phyloP scores from a whole-genome alignment of 2,888 invertebrate species.

The Platerodrilus igneus region DNA sequence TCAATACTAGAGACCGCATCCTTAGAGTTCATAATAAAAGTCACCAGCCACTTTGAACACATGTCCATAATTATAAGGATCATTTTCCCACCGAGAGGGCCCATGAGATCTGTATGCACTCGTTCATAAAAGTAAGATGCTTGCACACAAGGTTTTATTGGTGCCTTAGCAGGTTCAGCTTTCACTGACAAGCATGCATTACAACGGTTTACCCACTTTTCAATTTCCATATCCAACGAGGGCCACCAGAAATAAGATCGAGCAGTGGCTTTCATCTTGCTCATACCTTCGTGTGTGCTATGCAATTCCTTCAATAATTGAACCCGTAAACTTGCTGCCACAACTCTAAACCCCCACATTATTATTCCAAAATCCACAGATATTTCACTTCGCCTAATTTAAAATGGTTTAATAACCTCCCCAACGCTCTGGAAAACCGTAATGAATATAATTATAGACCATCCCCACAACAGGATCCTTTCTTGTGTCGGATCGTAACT shows the following conservation, averaged over 20 bases:
- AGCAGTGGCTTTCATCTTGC: slow-evolving; percentile 33
- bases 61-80: slow-evolving; percentile 43
- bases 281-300: slow-evolving; percentile 22
- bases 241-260: slow-evolving; percentile 34
- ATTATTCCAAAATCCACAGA: slow-evolving; percentile 15
- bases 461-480: too few species aligned
- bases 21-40: slow-evolving; percentile 28
- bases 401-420: slow-evolving; percentile 7
- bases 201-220: slow-evolving; percentile 28
- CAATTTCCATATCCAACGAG: slow-evolving; percentile 32
- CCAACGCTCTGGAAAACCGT: slow-evolving; percentile 1
- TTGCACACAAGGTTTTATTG: slow-evolving; percentile 27
- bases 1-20: slow-evolving; percentile 8
- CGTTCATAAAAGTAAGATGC: slow-evolving; percentile 37
- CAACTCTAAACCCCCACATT: slow-evolving; percentile 23
- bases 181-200: slow-evolving; percentile 29
- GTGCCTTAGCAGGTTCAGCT: slow-evolving; percentile 32
- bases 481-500: too few species aligned
- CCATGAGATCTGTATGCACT: slow-evolving; percentile 46
- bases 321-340: slow-evolving; percentile 14
- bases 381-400: slow-evolving; percentile 10
- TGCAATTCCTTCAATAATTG: slow-evolving; percentile 23
- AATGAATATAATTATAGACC: too few species aligned
- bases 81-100: slow-evolving; percentile 36
- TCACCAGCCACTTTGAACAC: slow-evolving; percentile 45